Evolutionary conservation across 2,888 invertebrate genomes (phyloP), one percentile per base, ranked within the genome.

Genomic region (Stenoptilia bipunctidactyla): DNA sequence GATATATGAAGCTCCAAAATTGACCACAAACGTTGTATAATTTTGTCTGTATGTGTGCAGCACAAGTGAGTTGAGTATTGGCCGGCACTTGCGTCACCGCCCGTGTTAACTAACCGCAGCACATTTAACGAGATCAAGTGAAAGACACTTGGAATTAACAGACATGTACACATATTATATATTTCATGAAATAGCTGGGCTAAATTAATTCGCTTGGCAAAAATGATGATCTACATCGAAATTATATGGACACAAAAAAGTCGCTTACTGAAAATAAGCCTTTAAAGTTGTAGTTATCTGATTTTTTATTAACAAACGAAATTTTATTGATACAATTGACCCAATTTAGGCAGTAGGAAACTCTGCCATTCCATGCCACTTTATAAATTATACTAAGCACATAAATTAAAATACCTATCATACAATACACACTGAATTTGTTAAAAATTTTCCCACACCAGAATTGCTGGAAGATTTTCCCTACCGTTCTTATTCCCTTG

Each of bases 121-220:
- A 30, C 41, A 39, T 45, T 42, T 45, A 45, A 45, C 41, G 39
- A 47, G 43, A 45, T 36, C 45, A 41, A 45, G 46, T 45, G 47
- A 49, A 50, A 48, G 46, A 50, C 39, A 38, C 38, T 27, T 39
- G 44, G 25, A 34, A 40, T 40, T 40, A 37, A 40, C 27, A 39
- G 40, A 40, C 42, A 42, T 44, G 41, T 40, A 47, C 43, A 41
- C 38, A 47, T 48, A 50, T 38, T 45, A 43, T 20, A 15, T 39
- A 41, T 38, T 33, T 30, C 15, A 43, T 40, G 37, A 50, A 53
- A 55, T 47, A 40, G 56, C 64, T 45, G 45, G 57, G 57, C 61
- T 54, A 47, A 53, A 55, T 49, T 41, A 55, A 55, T 61, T 66
- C 68, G 68, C 68, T 40, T 49, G 52, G 67, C 66, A 55, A 48